A percentile compares a stretch with the other conserved stretches of the same genome.
phyloP scores from a whole-genome alignment of 2,113 vertebrate species.

The Pantherophis guttatus region DNA sequence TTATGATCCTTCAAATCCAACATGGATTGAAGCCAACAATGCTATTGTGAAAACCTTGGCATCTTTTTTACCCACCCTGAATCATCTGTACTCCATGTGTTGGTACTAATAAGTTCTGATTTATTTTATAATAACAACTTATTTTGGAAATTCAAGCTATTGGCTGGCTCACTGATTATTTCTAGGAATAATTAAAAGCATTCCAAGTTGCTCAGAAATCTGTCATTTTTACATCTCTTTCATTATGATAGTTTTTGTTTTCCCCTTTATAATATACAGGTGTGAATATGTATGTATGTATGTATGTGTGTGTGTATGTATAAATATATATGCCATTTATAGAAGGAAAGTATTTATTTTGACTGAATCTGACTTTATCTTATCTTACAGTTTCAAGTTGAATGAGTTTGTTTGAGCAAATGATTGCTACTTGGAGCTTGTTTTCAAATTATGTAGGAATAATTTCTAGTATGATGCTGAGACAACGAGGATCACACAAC shows the following conservation, averaged over 20 bases:
- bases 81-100: not conserved
- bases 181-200: conserved; percentile 11
- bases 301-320: not conserved
- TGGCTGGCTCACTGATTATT: not conserved
- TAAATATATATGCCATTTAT: not conserved
- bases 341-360: not conserved
- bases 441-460: not conserved
- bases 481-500: not conserved
- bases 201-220: not conserved
- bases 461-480: not conserved
- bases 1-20: conserved; percentile 10
- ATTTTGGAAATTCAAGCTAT: not conserved
- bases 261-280: not conserved
- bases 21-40: not conserved
- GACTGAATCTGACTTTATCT: not conserved
- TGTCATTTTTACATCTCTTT: not conserved
- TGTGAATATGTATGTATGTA: not conserved
- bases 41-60: conserved; percentile 11
- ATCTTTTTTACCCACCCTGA: conserved; percentile 1
- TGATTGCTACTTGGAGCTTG: not conserved
- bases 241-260: not conserved
- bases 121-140: not conserved
- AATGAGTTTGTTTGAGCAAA: not conserved
- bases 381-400: not conserved
- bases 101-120: not conserved